Conservation (phyloP, 2,888 invertebrate species). For the Aromia moschata region DNA sequence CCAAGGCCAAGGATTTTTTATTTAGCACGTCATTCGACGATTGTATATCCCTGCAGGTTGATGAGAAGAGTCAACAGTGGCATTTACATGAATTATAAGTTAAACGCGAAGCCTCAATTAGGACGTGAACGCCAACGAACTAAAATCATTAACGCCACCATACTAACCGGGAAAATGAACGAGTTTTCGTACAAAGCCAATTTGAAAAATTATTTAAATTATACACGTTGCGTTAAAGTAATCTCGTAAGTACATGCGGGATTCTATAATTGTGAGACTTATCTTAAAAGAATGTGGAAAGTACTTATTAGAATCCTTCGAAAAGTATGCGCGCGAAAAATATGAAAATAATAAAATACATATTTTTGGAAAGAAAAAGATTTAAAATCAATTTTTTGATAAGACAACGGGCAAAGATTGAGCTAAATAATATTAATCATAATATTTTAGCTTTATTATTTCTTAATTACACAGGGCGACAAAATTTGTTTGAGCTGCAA, state of each 20-base stretch:
- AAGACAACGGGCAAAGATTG: no score
- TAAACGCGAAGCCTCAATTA: conserved; percentile 54
- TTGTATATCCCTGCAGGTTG: conserved; percentile 42
- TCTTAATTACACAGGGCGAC: no score
- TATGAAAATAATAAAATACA: not conserved
- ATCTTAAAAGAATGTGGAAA: not conserved
- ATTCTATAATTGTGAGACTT: conserved; percentile 1
- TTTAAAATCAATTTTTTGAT: no score
- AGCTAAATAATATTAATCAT: no score
- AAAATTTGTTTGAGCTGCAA: no score
- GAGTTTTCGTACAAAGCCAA: conserved; percentile 43
- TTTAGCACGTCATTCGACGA: conserved; percentile 50
- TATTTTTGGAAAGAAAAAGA: not conserved
- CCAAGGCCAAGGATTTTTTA: conserved; percentile 27
- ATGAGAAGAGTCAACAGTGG: conserved; percentile 50
- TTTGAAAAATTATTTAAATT: conserved; percentile 48
- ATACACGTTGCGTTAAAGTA: conserved; percentile 29
- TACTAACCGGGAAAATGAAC: conserved; percentile 50
- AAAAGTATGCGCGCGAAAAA: not conserved
- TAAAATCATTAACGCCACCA: conserved; percentile 53
- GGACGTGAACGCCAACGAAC: conserved; percentile 53
- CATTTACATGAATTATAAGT: conserved; percentile 54
- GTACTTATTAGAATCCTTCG: not conserved
- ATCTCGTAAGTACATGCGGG: conserved; percentile 13
- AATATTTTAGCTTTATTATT: no score